Conservation (phyloP, 2,888 invertebrate genomes). For the Cancer borealis region DNA sequence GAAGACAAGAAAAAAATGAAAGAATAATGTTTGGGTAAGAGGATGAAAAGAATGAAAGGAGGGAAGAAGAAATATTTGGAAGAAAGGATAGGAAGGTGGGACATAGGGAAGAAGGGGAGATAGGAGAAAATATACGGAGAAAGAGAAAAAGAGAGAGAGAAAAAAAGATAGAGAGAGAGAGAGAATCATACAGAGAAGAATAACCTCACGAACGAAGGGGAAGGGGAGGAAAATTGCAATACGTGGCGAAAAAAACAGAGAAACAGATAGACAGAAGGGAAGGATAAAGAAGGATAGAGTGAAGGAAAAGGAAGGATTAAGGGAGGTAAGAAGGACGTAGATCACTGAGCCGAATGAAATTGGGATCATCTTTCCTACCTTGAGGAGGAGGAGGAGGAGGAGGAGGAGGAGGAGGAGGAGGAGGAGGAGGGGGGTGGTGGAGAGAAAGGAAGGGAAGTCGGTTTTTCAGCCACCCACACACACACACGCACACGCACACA, state of each 20-base stretch:
- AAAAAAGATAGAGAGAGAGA: too few relatives aligned
- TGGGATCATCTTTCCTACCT: conserved; percentile 21
- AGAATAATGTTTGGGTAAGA: background rate
- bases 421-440: background rate
- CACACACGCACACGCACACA: background rate
- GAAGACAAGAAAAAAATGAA: background rate
- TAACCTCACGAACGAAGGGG: background rate
- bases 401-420: background rate
- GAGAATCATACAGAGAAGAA: background rate
- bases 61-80: background rate
- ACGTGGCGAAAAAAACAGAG: background rate
- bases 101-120: background rate
- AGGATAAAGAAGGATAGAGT: background rate
- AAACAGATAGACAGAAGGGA: background rate
- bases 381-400: background rate
- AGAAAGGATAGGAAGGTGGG: background rate
- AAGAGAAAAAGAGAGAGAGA: background rate
- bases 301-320: background rate
- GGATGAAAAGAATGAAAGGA: background rate
- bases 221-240: background rate
- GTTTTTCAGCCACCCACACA: background rate
- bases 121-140: background rate
- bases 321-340: background rate
- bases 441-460: background rate
- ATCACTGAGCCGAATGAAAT: background rate